Evolutionary conservation across 2,797 vertebrate species (phyloP).

Genomic region (Myotis planiceps): DNA sequence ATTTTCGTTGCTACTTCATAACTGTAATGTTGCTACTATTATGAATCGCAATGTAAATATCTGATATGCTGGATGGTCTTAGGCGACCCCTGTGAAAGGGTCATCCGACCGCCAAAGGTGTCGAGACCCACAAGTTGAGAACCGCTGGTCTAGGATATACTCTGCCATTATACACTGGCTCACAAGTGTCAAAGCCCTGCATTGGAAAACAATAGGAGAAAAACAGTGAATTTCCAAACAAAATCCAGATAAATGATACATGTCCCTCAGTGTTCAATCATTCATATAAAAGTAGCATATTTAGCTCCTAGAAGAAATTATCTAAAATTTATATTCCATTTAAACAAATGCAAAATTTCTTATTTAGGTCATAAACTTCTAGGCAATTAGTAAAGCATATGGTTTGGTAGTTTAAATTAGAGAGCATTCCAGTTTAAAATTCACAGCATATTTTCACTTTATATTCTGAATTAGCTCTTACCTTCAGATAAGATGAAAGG

Average conservation of each 20-base stretch:
- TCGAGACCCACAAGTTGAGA: too few relatives aligned
- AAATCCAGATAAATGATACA: not conserved
- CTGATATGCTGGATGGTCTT: too few relatives aligned
- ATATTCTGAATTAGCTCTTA: not conserved
- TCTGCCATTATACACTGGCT: not conserved
- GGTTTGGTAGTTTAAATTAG: not conserved
- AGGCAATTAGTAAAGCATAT: not conserved
- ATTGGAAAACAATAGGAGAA: not conserved
- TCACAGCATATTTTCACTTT: not conserved
- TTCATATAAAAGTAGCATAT: not conserved
- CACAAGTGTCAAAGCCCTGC: not conserved
- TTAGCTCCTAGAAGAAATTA: not conserved
- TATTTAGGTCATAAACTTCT: conserved; percentile 31
- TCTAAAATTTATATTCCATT: not conserved
- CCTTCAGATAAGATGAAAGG: not conserved
- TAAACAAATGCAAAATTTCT: not conserved
- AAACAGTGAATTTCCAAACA: not conserved
- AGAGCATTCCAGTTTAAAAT: not conserved
- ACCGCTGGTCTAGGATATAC: not conserved
- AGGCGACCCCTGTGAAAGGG: too few relatives aligned
- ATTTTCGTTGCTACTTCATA: too few relatives aligned
- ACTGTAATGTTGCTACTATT: too few relatives aligned
- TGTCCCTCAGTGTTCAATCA: not conserved
- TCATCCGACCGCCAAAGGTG: too few relatives aligned
- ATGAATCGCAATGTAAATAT: too few relatives aligned